Base-by-base conservation (phyloP, 1,140 invertebrate genomes). In the Brachionus paranguensis region DNA sequence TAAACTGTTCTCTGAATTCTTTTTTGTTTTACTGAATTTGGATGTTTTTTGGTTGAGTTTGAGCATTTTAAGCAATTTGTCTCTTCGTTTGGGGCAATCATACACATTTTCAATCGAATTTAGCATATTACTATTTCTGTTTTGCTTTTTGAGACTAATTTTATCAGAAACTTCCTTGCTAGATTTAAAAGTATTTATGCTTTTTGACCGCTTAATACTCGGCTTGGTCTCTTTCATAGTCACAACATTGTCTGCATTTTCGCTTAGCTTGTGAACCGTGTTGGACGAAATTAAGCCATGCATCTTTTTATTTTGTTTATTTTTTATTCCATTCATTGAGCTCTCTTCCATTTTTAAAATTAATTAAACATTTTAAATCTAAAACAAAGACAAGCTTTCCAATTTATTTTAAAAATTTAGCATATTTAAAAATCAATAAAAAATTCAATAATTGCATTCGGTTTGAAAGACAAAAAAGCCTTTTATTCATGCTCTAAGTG, bases 121-220 rank as follows among this genome's bases (percentile, higher is more conserved):
- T 6, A 72, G 41, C 17, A 41, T 43, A 8, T 14, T 14, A 45
- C 17, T 41, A 43, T 41, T n/a, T 72, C 33, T 41, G 43, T 72
- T 20, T 7, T 17, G 8, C 8, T 43, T 41, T 72, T 72, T 72
- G 0, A 11, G 3, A 41, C 45, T 72, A 17, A 72, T 17, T 72
- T 43, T 72, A 72, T 72, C 33, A 43, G 7, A 11, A 12, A 72
- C 12, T 17, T 72, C 37, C n/a, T 41, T 72, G 41, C 12, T 72
- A 14, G 37, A 72, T 43, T 72, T 72, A 11, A 72, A 20, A 17
- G 41, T 72, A 43, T 72, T 72, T 43, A 72, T 72, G 17, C 68
- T 72, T 17, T 72, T 72, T 43, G 68, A 72, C 2, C 68, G 68
- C n/a, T 72, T 72, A n/a, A 43, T 72, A 72, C 33, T 72, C 17